A percentile compares a stretch with the other conserved stretches of the same genome.
phyloP scores from a whole-genome alignment of 2,888 invertebrate genomes.

The Agapostemon virescens region DNA sequence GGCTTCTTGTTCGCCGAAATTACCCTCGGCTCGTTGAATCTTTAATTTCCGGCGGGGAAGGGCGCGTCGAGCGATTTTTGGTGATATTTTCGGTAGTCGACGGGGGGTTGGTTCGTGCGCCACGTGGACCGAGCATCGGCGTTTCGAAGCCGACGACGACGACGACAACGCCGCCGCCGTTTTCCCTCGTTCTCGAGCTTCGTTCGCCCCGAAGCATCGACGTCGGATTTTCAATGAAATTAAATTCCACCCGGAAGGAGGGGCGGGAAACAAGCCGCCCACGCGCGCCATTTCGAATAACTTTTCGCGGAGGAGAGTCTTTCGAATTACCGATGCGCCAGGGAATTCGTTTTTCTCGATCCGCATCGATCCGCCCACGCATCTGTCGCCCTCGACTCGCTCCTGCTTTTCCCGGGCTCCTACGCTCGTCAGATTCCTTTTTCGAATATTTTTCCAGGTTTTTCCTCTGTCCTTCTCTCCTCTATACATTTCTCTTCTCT shows the following conservation, averaged over 20 bases:
- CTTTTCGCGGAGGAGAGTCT: slow-evolving; percentile 28
- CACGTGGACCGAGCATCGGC: slow-evolving; percentile 60
- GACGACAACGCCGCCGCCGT: slow-evolving; percentile 29
- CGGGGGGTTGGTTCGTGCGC: slow-evolving; percentile 42
- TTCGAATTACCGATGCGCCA: slow-evolving; percentile 40
- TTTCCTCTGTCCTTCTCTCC: not conserved
- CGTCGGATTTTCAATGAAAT: slow-evolving; percentile 67
- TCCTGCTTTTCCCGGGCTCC: not conserved
- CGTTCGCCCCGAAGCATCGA: slow-evolving; percentile 52
- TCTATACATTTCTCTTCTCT: no score
- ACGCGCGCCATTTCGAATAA: slow-evolving; percentile 41
- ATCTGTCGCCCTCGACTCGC: not conserved
- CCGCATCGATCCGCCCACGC: slow-evolving; percentile 29
- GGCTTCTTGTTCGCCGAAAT: slow-evolving; percentile 64
- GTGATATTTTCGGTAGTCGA: slow-evolving; percentile 62
- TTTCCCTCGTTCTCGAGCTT: slow-evolving; percentile 13
- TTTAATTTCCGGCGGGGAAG: slow-evolving; percentile 76
- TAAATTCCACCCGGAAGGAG: slow-evolving; percentile 58
- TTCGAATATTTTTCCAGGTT: slow-evolving; percentile 19
- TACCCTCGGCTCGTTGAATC: slow-evolving; percentile 77
- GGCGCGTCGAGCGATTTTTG: slow-evolving; percentile 62
- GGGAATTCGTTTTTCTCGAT: slow-evolving; percentile 37
- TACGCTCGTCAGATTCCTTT: not conserved
- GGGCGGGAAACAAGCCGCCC: slow-evolving; percentile 9
- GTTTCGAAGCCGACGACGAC: slow-evolving; percentile 18